phyloP scores from a whole-genome alignment of 2,113 vertebrate species.

The Bufo gargarizans region DNA sequence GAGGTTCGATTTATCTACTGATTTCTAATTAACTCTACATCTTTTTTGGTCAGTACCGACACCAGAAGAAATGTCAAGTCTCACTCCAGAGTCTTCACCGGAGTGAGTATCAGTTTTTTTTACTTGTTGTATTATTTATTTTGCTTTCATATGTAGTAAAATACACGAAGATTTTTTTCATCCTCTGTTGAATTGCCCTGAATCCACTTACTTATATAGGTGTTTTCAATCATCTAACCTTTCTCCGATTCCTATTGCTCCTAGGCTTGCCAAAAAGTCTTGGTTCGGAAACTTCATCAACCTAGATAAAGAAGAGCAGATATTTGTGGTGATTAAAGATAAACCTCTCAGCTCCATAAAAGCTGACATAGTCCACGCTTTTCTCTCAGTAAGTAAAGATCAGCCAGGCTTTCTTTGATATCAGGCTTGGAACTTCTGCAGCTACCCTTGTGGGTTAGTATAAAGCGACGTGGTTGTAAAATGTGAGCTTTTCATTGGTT shows the following conservation, averaged over 20 bases:
- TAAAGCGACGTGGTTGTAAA: neutral
- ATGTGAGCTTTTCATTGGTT: neutral
- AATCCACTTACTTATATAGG: neutral
- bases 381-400: slow-evolving; percentile 84
- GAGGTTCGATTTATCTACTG: neutral
- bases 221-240: neutral
- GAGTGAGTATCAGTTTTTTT: slow-evolving; percentile 78
- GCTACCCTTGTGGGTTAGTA: neutral
- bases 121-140: neutral
- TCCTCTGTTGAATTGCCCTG: neutral
- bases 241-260: neutral
- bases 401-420: neutral
- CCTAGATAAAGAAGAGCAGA: slow-evolving; percentile 92
- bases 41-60: slow-evolving; percentile 80
- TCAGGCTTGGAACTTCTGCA: neutral
- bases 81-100: slow-evolving; percentile 92
- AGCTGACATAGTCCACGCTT: slow-evolving; percentile 92
- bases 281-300: slow-evolving; percentile 96
- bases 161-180: neutral
- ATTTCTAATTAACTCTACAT: slow-evolving; percentile 36
- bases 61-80: slow-evolving; percentile 91
- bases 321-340: slow-evolving; percentile 91
- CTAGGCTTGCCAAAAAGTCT: slow-evolving; percentile 88
- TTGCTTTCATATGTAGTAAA: neutral
- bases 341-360: slow-evolving; percentile 93